Conservation (phyloP, 2,113 vertebrate species). For the Mormoops blainvillei region DNA sequence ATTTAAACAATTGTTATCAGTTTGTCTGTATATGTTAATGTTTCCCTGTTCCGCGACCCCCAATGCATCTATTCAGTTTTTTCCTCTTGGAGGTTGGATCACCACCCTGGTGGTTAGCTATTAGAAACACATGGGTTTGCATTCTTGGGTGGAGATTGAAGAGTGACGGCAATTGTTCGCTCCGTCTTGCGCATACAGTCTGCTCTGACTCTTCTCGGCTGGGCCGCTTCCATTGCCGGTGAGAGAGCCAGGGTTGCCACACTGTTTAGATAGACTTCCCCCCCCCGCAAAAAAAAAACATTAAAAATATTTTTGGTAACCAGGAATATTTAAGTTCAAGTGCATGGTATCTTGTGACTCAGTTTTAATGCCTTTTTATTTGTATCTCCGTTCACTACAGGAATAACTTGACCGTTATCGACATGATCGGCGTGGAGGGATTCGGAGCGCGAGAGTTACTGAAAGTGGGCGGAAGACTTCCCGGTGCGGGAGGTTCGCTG, state of each 20-base stretch:
- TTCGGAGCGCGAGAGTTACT: constrained; percentile 93
- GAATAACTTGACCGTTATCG: constrained; percentile 95
- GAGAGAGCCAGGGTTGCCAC: not conserved
- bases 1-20: not conserved
- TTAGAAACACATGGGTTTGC: not conserved
- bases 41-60: not conserved
- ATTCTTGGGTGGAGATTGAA: not conserved
- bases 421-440: constrained; percentile 90
- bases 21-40: not conserved
- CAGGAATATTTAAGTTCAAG: not conserved
- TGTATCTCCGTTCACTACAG: constrained; percentile 70
- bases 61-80: not conserved
- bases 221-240: rapidly evolving
- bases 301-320: not conserved
- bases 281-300: not conserved
- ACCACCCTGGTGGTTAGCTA: not conserved
- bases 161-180: rapidly evolving
- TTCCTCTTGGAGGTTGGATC: not conserved
- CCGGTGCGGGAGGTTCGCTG: constrained; percentile 90
- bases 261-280: not conserved
- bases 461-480: constrained; percentile 92
- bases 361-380: not conserved
- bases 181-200: rapidly evolving
- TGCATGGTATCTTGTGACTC: not conserved
- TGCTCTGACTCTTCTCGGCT: not conserved